Conservation (phyloP, 2,113 vertebrate species). For the Gasterosteus aculeatus region DNA sequence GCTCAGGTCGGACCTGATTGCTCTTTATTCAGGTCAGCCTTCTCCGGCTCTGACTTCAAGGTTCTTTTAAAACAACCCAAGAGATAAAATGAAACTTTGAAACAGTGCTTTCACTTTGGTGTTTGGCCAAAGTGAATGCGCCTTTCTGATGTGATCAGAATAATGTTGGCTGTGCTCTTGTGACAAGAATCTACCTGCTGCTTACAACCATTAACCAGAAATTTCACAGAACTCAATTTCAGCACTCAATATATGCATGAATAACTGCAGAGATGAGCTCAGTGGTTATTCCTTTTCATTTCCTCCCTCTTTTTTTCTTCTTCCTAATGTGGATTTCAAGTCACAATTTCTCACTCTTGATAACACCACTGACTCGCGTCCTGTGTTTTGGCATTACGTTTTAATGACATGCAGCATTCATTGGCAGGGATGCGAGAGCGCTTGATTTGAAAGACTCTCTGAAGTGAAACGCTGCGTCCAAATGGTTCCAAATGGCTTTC, state of each 20-base stretch:
- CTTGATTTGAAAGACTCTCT: conserved; percentile 70
- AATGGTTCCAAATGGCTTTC: conserved; percentile 59
- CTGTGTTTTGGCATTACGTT: conserved; percentile 64
- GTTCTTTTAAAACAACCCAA: conserved; percentile 29
- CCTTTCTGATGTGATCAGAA: conserved; percentile 8
- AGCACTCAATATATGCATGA: conserved; percentile 40
- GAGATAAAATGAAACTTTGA: conserved; percentile 2
- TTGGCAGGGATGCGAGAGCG: conserved; percentile 68
- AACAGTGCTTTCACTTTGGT: neutral
- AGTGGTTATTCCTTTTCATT: conserved; percentile 50
- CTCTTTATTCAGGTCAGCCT: conserved; percentile 25
- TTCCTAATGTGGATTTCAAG: conserved; percentile 44
- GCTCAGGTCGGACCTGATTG: conserved; percentile 32
- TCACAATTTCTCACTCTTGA: conserved; percentile 55
- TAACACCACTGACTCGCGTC: conserved; percentile 57
- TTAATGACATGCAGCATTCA: conserved; percentile 70
- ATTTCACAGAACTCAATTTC: conserved; percentile 33
- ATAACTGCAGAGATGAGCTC: conserved; percentile 42
- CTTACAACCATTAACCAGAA: conserved; percentile 34
- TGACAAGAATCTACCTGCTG: conserved; percentile 5
- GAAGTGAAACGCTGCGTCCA: conserved; percentile 63
- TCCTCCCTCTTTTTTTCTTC: conserved; percentile 25
- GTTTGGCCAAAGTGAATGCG: conserved; percentile 1
- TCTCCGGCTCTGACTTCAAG: conserved; percentile 10
- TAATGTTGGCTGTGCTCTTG: neutral